Evolutionary conservation across 2,113 vertebrate species (phyloP).

Genomic region (Cochlearius cochlearius): DNA sequence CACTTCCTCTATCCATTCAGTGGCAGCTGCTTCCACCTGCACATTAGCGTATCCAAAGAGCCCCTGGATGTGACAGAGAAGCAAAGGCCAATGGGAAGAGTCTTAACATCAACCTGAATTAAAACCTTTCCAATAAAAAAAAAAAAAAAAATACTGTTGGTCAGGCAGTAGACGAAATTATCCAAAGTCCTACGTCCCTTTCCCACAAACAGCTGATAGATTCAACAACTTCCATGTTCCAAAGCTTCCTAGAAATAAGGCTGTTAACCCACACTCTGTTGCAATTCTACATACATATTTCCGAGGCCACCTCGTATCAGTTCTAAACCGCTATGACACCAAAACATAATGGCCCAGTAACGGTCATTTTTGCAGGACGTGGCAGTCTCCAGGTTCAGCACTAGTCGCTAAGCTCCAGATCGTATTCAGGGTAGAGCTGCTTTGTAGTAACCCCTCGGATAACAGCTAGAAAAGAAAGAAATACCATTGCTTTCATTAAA

Average conservation of each 20-base stretch:
- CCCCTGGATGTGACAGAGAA: neutral
- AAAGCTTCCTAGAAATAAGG: neutral
- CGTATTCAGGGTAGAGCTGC: conserved; percentile 89
- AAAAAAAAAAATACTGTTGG: neutral
- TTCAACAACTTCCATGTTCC: neutral
- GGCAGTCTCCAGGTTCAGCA: neutral
- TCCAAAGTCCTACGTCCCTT: neutral
- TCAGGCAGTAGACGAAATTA: neutral
- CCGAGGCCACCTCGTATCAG: neutral
- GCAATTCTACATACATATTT: neutral
- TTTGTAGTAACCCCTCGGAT: conserved; percentile 89
- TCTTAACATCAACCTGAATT: neutral
- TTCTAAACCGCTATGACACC: neutral
- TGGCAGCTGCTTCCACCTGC: neutral
- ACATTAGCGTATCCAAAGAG: neutral
- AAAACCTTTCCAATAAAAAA: neutral
- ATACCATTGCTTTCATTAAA: neutral
- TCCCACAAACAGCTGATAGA: neutral
- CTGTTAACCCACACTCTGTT: neutral
- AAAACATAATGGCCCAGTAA: neutral
- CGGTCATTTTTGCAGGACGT: neutral
- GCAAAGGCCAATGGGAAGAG: neutral
- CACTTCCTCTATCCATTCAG: neutral
- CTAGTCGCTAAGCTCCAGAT: conserved; percentile 87
- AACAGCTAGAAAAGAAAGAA: conserved; percentile 73